phyloP scores from a whole-genome alignment of 2,797 vertebrate species.

The Arremon aurantiirostris region DNA sequence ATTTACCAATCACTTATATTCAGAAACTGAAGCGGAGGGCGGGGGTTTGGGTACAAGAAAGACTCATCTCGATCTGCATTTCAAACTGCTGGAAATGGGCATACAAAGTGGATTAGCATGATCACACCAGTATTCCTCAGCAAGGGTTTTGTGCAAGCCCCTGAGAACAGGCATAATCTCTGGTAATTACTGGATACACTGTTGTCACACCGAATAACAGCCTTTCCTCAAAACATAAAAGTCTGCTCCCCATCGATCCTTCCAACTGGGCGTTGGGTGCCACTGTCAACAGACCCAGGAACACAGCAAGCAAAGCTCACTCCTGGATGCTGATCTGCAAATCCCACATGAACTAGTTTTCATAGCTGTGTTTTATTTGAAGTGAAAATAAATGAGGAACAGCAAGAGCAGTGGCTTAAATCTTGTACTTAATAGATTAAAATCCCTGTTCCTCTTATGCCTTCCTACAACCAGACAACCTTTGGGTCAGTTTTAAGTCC shows the following conservation, averaged over 20 bases:
- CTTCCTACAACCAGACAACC: not conserved
- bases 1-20: conserved; percentile 18
- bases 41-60: not conserved
- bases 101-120: not conserved
- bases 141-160: not conserved
- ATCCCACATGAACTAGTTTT: not conserved
- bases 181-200: not conserved
- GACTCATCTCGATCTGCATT: not conserved
- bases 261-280: not conserved
- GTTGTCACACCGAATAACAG: not conserved
- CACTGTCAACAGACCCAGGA: not conserved
- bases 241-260: not conserved
- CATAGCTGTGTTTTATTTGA: not conserved
- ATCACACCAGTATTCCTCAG: not conserved
- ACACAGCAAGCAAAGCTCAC: not conserved
- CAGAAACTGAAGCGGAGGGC: not conserved
- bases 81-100: conserved; percentile 22
- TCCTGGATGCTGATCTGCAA: not conserved
- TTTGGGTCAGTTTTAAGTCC: not conserved
- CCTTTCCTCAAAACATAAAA: not conserved
- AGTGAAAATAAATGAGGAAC: not conserved
- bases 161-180: not conserved
- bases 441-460: not conserved
- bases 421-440: not conserved
- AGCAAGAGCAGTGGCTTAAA: not conserved